Conservation (phyloP, 2,797 vertebrate species). For the Gymnothorax reevesii region DNA sequence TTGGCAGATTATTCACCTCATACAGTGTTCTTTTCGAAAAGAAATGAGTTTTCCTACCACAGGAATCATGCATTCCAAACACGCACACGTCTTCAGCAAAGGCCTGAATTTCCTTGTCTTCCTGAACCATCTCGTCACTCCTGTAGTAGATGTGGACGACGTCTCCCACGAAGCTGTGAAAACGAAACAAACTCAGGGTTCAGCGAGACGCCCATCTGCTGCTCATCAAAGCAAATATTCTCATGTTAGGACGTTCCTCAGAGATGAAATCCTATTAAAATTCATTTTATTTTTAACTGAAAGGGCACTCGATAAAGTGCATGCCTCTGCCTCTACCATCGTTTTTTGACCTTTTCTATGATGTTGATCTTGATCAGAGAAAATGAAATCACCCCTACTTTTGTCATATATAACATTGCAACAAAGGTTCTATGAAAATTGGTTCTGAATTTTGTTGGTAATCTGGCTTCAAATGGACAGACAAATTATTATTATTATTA, state of each 20-base stretch:
- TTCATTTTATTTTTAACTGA: too few species aligned
- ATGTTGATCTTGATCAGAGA: too few species aligned
- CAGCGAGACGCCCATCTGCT: neutral
- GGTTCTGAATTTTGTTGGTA: too few species aligned
- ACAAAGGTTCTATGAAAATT: too few species aligned
- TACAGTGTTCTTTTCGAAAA: neutral
- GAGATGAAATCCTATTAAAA: neutral
- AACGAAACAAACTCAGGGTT: neutral
- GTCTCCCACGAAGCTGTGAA: conserved; percentile 81
- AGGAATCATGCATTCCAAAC: conserved; percentile 89
- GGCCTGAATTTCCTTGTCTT: conserved; percentile 88
- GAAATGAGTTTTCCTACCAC: conserved; percentile 71
- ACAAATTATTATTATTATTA: too few species aligned
- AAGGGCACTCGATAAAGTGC: too few species aligned
- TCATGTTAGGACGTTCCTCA: neutral
- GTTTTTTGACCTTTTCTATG: too few species aligned
- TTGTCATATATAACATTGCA: too few species aligned
- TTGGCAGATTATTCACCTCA: neutral
- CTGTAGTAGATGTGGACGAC: conserved; percentile 86
- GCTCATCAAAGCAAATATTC: too few species aligned
- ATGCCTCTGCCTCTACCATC: too few species aligned
- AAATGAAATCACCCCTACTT: too few species aligned
- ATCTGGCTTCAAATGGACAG: too few species aligned
- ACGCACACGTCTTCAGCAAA: conserved; percentile 89
- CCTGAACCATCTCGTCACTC: conserved; percentile 76